Percentiles rank a stretch among this genome's conserved stretches.
Evolutionary conservation across 2,113 vertebrate genomes (phyloP).

Genomic region (Pomatorhinus ruficollis): DNA sequence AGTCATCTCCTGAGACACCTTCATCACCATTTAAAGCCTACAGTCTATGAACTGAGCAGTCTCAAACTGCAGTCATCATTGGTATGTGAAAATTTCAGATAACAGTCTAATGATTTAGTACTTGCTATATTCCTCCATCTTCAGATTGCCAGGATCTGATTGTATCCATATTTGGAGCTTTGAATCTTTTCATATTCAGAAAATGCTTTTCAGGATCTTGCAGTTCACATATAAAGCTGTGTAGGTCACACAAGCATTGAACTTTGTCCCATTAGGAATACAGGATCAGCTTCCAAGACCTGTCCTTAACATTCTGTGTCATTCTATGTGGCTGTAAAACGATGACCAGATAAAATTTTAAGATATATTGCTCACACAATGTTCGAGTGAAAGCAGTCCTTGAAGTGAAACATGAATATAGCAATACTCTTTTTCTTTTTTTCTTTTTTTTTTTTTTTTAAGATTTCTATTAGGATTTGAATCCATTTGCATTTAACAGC

Average conservation of each 20-base stretch:
- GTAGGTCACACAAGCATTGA: background rate
- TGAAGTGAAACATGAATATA: background rate
- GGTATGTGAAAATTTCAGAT: background rate
- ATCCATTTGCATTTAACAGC: background rate
- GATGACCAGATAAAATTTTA: background rate
- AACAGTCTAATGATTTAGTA: background rate
- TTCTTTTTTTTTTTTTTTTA: background rate
- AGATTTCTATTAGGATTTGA: background rate
- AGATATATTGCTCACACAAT: background rate
- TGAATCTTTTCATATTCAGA: background rate
- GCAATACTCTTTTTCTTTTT: fast-evolving
- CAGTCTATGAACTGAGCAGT: background rate
- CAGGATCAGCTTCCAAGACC: background rate
- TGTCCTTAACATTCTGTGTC: background rate
- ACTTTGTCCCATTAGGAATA: background rate
- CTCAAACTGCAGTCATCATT: background rate
- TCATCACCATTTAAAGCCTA: background rate
- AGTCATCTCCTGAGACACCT: background rate
- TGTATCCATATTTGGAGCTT: background rate
- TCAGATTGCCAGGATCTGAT: background rate
- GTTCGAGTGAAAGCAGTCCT: background rate
- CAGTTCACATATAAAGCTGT: background rate
- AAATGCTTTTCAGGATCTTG: background rate
- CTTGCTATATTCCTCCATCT: background rate
- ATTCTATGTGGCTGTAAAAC: background rate